A percentile compares a stretch with the other conserved stretches of the same genome.
Conservation (phyloP, 1,140 invertebrate genomes). For the Bombus superbus region DNA sequence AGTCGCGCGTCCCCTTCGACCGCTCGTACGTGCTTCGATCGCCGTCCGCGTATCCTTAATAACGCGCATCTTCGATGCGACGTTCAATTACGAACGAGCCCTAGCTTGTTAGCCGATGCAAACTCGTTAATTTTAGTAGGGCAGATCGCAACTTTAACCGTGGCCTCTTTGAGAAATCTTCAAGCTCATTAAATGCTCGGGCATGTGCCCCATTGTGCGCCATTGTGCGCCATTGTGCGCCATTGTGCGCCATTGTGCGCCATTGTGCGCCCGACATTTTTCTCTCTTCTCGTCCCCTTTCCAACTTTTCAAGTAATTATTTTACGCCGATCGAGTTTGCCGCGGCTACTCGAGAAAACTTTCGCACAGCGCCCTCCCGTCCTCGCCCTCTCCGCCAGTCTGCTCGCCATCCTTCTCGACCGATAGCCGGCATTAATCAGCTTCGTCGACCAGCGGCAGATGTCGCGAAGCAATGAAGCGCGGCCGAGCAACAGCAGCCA, state of each 20-base stretch:
- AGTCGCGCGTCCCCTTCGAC: not conserved
- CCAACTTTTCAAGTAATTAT: slow-evolving; percentile 38
- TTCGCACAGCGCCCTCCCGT: not conserved
- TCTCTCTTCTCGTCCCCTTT: slow-evolving; percentile 31
- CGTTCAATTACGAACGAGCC: slow-evolving; percentile 53
- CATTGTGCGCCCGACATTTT: not conserved
- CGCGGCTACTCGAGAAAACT: not conserved
- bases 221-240: slow-evolving; percentile 8
- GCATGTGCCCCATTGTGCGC: slow-evolving; percentile 30
- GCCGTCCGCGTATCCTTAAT: not conserved
- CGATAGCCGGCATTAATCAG: too few species aligned
- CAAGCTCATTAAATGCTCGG: slow-evolving; percentile 58
- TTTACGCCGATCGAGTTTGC: slow-evolving; percentile 21
- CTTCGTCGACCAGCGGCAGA: too few species aligned
- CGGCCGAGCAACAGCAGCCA: too few species aligned
- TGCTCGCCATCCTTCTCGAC: too few species aligned
- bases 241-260: not conserved
- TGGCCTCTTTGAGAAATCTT: slow-evolving; percentile 48
- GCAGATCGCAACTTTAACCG: slow-evolving; percentile 40
- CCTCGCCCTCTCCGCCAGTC: too few species aligned
- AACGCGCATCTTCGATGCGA: slow-evolving; percentile 30
- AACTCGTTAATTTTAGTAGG: slow-evolving; percentile 56
- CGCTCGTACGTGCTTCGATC: slow-evolving; percentile 21
- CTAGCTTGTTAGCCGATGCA: slow-evolving; percentile 49
- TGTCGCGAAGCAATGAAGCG: too few species aligned